phyloP scores from a whole-genome alignment of 2,797 vertebrate genomes.

The Leucoraja ocellata region DNA sequence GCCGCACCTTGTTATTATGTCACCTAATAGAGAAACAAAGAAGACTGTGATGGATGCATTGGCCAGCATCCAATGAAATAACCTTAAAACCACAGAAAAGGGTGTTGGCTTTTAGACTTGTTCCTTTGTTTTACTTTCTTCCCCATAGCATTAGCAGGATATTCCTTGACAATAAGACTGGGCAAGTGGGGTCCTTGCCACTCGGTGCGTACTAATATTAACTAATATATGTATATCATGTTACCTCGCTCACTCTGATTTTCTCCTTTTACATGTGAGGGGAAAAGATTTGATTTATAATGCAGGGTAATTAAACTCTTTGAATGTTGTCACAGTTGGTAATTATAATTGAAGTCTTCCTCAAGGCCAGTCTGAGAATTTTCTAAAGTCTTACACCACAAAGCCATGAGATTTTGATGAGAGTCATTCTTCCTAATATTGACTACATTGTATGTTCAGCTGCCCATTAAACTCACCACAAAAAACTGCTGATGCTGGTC shows the following conservation, averaged over 20 bases:
- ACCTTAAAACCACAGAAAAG: conserved; percentile 12
- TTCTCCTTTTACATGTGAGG: not conserved
- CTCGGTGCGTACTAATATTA: not conserved
- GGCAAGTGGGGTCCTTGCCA: not conserved
- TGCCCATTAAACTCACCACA: not conserved
- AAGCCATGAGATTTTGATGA: not conserved
- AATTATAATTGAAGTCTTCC: not conserved
- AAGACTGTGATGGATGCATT: not conserved
- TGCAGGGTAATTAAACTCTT: not conserved
- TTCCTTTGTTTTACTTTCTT: not conserved
- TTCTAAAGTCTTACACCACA: not conserved
- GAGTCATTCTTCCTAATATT: not conserved
- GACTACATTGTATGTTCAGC: not conserved
- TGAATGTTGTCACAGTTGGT: not conserved
- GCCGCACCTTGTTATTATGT: conserved; percentile 3
- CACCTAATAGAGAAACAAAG: conserved; percentile 25
- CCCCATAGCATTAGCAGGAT: not conserved
- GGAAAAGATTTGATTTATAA: not conserved
- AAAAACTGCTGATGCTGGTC: too few species aligned
- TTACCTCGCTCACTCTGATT: not conserved
- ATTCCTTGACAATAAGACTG: not conserved
- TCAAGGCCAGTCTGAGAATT: not conserved
- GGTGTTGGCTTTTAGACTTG: not conserved
- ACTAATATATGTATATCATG: not conserved
- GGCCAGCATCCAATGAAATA: not conserved